Percentiles rank a stretch among this genome's conserved stretches.
Conservation (phyloP, 2,888 invertebrate genomes). For the Trissoscelio sp. region DNA sequence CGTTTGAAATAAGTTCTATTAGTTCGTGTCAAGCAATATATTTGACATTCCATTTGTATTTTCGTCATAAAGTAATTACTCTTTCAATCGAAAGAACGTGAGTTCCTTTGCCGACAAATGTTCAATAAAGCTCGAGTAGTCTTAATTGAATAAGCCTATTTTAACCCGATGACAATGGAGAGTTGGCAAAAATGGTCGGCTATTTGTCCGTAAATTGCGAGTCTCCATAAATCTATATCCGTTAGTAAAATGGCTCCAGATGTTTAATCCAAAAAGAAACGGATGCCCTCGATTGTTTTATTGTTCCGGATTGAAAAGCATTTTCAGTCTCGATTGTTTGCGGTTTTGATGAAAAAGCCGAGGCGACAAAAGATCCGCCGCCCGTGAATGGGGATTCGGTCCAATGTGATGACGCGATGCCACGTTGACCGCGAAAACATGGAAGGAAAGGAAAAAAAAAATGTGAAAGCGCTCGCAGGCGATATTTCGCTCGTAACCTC, state of each 20-base stretch:
- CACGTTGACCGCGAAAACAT: slow-evolving; percentile 59
- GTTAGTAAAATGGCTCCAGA: slow-evolving; percentile 60
- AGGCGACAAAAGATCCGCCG: slow-evolving; percentile 64
- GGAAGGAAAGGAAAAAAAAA: slow-evolving; percentile 34
- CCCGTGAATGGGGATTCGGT: slow-evolving; percentile 56
- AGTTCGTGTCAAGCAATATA: not conserved
- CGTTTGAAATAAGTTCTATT: no score
- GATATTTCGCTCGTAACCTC: slow-evolving; percentile 44
- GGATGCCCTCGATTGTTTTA: slow-evolving; percentile 66
- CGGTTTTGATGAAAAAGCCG: slow-evolving; percentile 67
- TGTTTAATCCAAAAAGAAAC: slow-evolving; percentile 61
- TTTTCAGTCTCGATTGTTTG: slow-evolving; percentile 69
- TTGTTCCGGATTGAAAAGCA: slow-evolving; percentile 67
- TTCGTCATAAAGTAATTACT: not conserved
- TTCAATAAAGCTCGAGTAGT: slow-evolving; percentile 9
- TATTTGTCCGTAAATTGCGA: slow-evolving; percentile 58
- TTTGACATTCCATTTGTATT: not conserved
- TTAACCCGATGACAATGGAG: slow-evolving; percentile 40
- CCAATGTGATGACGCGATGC: slow-evolving; percentile 51
- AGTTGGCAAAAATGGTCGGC: slow-evolving; percentile 21
- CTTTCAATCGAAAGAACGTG: not conserved
- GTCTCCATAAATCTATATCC: slow-evolving; percentile 57
- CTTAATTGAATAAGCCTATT: slow-evolving; percentile 59
- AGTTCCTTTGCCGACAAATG: not conserved
- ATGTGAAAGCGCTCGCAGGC: slow-evolving; percentile 31